A percentile compares a stretch with the other conserved stretches of the same genome.
These are phyloP conservation scores for Danionella dracula DNA, from an alignment of 2,797 vertebrate species.

Conservation along the genomic window DNA sequence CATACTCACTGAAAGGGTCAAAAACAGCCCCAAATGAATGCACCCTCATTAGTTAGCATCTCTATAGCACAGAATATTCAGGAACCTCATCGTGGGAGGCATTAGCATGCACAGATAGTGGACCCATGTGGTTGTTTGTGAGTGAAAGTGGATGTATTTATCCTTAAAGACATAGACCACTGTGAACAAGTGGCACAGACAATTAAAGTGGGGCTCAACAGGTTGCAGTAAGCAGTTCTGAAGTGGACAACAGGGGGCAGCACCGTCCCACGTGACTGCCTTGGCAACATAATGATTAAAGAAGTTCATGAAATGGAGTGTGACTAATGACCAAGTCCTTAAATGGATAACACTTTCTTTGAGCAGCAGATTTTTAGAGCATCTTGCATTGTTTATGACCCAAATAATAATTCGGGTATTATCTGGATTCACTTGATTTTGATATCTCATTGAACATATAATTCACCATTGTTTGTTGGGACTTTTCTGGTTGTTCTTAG, in stretches of 20 bases:
- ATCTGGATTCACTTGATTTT: no score
- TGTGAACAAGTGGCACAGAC: background rate
- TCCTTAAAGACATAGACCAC: background rate
- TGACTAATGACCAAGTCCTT: no score
- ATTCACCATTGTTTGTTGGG: no score
- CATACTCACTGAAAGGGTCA: background rate
- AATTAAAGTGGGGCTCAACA: conserved; percentile 7
- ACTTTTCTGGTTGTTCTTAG: no score
- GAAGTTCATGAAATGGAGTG: background rate
- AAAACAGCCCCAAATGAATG: background rate
- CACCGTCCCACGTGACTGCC: conserved; percentile 24
- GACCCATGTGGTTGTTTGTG: conserved; percentile 1
- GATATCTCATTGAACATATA: no score
- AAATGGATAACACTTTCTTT: no score
- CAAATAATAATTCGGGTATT: no score
- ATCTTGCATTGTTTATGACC: no score
- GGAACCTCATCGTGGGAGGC: background rate
- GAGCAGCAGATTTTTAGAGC: no score
- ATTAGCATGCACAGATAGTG: conserved; percentile 4
- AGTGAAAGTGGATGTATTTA: background rate
- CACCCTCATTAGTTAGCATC: background rate
- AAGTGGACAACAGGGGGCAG: conserved; percentile 25
- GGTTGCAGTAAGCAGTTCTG: conserved; percentile 6
- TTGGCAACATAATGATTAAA: conserved; percentile 36
- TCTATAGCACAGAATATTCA: background rate